Conservation (phyloP, 92 coral and sea anemone genomes). For the Porites evermanni region DNA sequence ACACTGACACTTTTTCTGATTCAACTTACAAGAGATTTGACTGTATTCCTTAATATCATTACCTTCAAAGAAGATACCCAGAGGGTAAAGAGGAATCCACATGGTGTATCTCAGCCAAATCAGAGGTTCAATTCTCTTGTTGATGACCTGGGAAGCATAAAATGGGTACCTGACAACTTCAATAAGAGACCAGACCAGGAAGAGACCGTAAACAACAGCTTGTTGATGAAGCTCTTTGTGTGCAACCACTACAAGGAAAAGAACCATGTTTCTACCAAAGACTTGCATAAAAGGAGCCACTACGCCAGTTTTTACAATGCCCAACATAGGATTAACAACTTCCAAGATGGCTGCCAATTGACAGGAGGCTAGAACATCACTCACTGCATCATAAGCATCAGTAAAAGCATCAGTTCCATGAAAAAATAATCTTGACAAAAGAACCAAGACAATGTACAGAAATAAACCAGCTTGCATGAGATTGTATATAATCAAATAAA, state of each 20-base stretch:
- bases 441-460: conserved; percentile 46
- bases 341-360: conserved; percentile 96
- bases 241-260: conserved; percentile 89
- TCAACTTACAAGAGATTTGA: too few species aligned
- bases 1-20: too few species aligned
- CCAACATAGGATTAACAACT: conserved; percentile 81
- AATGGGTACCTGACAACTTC: conserved; percentile 97
- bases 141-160: conserved; percentile 82
- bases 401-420: conserved; percentile 72
- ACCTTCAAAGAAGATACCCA: conserved; percentile 92
- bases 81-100: conserved; percentile 96
- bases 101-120: conserved; percentile 93
- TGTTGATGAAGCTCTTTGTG: conserved; percentile 82
- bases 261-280: conserved; percentile 81
- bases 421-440: conserved; percentile 42
- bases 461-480: conserved; percentile 54
- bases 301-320: conserved; percentile 83
- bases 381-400: conserved; percentile 85
- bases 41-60: not conserved
- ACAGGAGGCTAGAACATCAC: conserved; percentile 94
- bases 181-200: conserved; percentile 93
- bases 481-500: conserved; percentile 63
- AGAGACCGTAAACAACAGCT: conserved; percentile 76
- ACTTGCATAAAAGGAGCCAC: conserved; percentile 93
- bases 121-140: conserved; percentile 82